phyloP scores from a whole-genome alignment of 2,113 vertebrate genomes.

The Opisthocomus hoazin region DNA sequence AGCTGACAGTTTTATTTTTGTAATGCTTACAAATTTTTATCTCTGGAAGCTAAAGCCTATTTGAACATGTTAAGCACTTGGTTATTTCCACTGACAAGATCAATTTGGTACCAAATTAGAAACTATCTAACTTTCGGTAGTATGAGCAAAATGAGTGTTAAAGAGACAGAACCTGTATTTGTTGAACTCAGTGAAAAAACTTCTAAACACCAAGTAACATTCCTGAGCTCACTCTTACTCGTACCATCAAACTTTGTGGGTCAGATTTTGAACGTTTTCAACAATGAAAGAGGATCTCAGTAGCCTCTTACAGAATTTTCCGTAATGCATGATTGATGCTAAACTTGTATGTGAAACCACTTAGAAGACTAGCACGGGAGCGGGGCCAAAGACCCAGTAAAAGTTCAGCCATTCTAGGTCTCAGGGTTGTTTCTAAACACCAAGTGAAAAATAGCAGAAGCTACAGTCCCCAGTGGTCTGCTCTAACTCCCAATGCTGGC shows the following conservation, averaged over 20 bases:
- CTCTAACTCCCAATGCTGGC: not conserved
- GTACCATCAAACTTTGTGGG: not conserved
- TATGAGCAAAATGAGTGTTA: not conserved
- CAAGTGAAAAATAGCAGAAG: not conserved
- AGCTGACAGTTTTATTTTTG: not conserved
- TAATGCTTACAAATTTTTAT: not conserved
- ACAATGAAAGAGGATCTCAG: not conserved
- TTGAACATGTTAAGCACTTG: not conserved
- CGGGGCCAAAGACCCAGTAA: not conserved
- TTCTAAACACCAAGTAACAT: not conserved
- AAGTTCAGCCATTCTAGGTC: not conserved
- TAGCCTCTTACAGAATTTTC: not conserved
- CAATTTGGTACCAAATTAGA: not conserved
- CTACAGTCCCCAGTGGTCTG: not conserved
- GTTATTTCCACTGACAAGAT: not conserved
- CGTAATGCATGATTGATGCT: not conserved
- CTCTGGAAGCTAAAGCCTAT: constrained; percentile 9
- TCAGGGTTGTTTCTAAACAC: not conserved
- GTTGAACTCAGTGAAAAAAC: not conserved
- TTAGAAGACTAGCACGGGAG: not conserved
- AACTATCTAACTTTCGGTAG: not conserved
- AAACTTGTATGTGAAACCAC: not conserved
- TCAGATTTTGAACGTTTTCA: not conserved
- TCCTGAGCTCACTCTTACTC: not conserved
- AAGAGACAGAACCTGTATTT: not conserved